phyloP scores from a whole-genome alignment of 2,113 vertebrate genomes.

The Piprites chloris region DNA sequence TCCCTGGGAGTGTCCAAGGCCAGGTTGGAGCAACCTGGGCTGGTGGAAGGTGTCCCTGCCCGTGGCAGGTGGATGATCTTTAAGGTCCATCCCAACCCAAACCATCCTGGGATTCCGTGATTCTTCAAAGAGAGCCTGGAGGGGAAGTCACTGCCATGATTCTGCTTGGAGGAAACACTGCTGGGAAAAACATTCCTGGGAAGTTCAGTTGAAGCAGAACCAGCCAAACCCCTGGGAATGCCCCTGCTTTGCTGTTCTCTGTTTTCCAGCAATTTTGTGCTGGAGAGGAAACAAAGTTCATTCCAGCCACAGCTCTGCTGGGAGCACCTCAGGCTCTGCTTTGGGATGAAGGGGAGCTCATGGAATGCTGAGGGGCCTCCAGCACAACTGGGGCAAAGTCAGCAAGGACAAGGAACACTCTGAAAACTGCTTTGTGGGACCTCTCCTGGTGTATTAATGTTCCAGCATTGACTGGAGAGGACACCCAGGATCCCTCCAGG shows the following conservation, averaged over 20 bases:
- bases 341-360: neutral
- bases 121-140: neutral
- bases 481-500: neutral
- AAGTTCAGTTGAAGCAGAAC: neutral
- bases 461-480: neutral
- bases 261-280: neutral
- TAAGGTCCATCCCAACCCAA: neutral
- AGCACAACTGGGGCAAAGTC: neutral
- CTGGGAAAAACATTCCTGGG: neutral
- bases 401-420: neutral
- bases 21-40: fast-evolving
- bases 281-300: neutral
- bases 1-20: neutral
- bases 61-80: neutral
- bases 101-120: neutral
- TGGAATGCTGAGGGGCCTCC: neutral
- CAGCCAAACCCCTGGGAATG: neutral
- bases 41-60: neutral
- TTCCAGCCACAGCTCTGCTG: neutral
- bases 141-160: neutral
- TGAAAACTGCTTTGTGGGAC: too few species aligned
- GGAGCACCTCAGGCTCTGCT: neutral
- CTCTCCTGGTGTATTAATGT: too few species aligned
- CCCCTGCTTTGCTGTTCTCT: too few species aligned
- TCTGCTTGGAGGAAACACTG: neutral